Evolutionary conservation across 2,888 invertebrate genomes (phyloP).

Genomic region (Epicampocera succincta): DNA sequence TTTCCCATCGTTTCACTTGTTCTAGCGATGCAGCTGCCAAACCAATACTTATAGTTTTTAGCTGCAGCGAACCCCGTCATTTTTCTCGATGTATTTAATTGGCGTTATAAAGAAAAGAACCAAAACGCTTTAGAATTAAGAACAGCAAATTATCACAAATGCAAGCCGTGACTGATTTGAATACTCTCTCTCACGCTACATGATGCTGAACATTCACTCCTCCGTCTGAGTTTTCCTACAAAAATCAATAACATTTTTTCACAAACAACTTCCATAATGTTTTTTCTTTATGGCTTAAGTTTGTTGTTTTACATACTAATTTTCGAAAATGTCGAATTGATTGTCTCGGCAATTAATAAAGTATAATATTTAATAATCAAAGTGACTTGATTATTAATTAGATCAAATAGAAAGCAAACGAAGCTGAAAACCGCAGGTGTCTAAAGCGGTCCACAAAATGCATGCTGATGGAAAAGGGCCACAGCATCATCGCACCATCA

Average conservation of each 20-base stretch:
- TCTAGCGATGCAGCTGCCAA: too few species aligned
- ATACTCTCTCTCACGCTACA: slow-evolving; percentile 19
- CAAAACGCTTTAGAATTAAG: slow-evolving; percentile 56
- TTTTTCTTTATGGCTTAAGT: slow-evolving; percentile 46
- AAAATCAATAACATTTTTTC: slow-evolving; percentile 29
- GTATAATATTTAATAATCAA: slow-evolving; percentile 67
- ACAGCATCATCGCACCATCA: slow-evolving; percentile 61
- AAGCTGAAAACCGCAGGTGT: slow-evolving; percentile 76
- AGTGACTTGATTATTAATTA: slow-evolving; percentile 77
- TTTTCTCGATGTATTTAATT: slow-evolving; percentile 60
- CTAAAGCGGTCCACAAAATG: slow-evolving; percentile 23
- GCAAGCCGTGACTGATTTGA: slow-evolving; percentile 61
- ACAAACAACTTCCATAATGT: slow-evolving; percentile 43
- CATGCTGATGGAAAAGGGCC: slow-evolving; percentile 41
- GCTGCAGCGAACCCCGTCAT: neutral
- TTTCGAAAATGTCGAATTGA: slow-evolving; percentile 69
- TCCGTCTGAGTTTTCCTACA: slow-evolving; percentile 16
- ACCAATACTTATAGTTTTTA: too few species aligned
- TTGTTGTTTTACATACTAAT: slow-evolving; percentile 61
- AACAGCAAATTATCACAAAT: slow-evolving; percentile 68
- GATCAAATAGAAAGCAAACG: slow-evolving; percentile 74
- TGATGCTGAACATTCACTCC: slow-evolving; percentile 38
- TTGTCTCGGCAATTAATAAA: slow-evolving; percentile 70
- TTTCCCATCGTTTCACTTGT: too few species aligned
- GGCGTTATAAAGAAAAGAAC: slow-evolving; percentile 42